These are phyloP conservation scores for Hedya salicella DNA, from an alignment of 2,888 invertebrate species.

Conservation along the genomic window DNA sequence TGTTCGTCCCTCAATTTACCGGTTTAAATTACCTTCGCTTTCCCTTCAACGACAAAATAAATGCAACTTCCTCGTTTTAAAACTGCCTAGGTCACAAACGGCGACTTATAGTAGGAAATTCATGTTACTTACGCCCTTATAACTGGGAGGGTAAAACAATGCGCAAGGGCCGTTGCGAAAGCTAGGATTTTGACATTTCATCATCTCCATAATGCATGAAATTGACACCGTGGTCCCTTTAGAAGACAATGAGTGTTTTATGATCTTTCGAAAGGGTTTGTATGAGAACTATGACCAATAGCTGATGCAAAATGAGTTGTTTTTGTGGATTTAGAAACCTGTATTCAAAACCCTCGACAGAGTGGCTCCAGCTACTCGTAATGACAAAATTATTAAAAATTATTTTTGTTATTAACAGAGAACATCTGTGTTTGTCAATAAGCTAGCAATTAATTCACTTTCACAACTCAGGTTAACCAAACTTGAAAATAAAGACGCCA, in stretches of 20 bases:
- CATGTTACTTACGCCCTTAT: constrained; percentile 11
- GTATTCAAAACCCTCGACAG: too few relatives aligned
- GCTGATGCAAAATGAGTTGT: too few relatives aligned
- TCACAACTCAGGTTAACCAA: not conserved
- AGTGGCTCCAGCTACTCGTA: too few relatives aligned
- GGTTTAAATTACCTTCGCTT: constrained; percentile 35
- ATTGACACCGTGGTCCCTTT: constrained; percentile 24
- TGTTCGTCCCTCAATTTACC: constrained; percentile 11
- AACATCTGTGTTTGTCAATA: not conserved
- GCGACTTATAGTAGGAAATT: not conserved
- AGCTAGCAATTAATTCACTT: not conserved
- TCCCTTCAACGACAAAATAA: constrained; percentile 38
- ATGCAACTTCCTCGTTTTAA: constrained; percentile 37
- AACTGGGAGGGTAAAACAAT: constrained; percentile 2
- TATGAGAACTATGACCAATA: not conserved
- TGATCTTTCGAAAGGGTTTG: not conserved
- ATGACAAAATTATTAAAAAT: too few relatives aligned
- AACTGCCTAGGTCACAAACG: constrained; percentile 8
- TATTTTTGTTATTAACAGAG: too few relatives aligned
- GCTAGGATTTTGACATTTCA: constrained; percentile 27
- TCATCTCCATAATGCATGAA: constrained; percentile 32
- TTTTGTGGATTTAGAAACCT: too few relatives aligned
- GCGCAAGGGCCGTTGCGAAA: constrained; percentile 35
- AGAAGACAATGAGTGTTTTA: constrained; percentile 11
- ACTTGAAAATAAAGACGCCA: not conserved